Base-by-base conservation (phyloP, 2,888 invertebrate genomes). In the Lasioglossum lativentre region DNA sequence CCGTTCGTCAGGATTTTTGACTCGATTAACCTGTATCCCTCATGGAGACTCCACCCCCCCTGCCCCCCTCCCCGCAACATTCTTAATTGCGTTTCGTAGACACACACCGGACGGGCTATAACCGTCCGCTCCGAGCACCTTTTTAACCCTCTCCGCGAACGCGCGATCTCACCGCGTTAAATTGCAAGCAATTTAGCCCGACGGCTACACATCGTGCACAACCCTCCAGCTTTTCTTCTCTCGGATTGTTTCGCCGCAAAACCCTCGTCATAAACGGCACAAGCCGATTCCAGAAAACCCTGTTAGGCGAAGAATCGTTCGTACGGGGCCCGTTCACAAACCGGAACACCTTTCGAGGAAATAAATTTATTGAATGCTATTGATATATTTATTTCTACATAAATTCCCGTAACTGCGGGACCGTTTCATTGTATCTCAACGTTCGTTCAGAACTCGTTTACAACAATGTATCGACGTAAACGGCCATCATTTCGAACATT, bases 1-100 rank as follows among this genome's bases (percentile, higher is more conserved):
- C 30, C 59, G 8, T 34, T 19, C 19, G 16, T 34, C 72, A 38
- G 63, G 74, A 80, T 80, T 83, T 86, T 83, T 78, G 38, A 81
- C 80, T 78, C 68, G 79, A 81, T 81, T 80, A 78, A 78, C 40
- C 63, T 23, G 71, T 72, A 34, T 34, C 45, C 23, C 66, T 68
- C 66, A 10, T 10, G 47, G 47, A 47, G 47, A 27, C 27, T 4
- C 1, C 56, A 10, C 30, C 6, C 14, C 16, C 16, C 1, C 19
- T 12, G 0, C 2, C 52, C 5, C 23, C 27, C 8, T 3, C 12
- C 19, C 52, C 10, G 6, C 66, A 34, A 66, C 66, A 34, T 23
- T 66, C 34, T 66, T 66, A 66, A 66, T 63, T 63, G 63, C 63
- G 27, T 63, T 63, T 16, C 63, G 63, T 30, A 30, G 63, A 30